A percentile compares a stretch with the other conserved stretches of the same genome.
These are phyloP conservation scores for Torymus aiolomorphi DNA, from an alignment of 2,888 invertebrate genomes.

Conservation along the genomic window DNA sequence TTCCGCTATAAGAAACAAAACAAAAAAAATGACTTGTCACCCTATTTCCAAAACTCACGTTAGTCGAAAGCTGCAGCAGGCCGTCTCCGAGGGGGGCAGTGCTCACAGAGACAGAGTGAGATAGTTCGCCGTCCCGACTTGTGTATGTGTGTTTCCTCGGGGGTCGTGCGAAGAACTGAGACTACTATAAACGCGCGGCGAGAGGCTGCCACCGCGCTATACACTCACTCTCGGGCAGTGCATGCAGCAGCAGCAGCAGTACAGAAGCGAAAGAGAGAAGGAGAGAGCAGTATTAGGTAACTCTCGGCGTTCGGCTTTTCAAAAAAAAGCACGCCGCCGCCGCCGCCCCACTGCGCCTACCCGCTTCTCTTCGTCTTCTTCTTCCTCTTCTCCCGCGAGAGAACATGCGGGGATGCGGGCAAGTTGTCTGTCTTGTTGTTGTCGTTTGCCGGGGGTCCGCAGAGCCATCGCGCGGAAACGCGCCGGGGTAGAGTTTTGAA, in stretches of 20 bases:
- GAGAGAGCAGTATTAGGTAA: constrained; percentile 63
- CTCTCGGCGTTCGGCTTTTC: constrained; percentile 50
- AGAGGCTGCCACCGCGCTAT: too few species aligned
- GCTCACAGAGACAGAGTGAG: too few species aligned
- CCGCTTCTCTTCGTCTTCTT: background rate
- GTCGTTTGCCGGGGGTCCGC: background rate
- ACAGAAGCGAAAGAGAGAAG: too few species aligned
- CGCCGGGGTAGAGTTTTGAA: constrained; percentile 6
- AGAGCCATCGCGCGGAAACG: constrained; percentile 41
- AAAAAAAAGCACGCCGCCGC: constrained; percentile 11
- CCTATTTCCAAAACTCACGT: too few species aligned
- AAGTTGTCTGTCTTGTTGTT: background rate
- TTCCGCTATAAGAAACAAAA: too few species aligned
- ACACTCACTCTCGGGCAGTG: background rate
- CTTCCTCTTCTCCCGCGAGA: background rate
- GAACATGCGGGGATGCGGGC: background rate
- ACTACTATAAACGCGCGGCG: too few species aligned
- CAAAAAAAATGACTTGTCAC: too few species aligned
- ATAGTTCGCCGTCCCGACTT: background rate
- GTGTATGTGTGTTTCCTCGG: constrained; percentile 60
- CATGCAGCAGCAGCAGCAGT: background rate
- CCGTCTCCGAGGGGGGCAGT: too few species aligned
- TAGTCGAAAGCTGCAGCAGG: too few species aligned
- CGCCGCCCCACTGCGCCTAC: background rate
- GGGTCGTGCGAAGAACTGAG: constrained; percentile 66